Evolutionary conservation across 1,140 invertebrate species (phyloP).

Genomic region (Trialeurodes vaporariorum): DNA sequence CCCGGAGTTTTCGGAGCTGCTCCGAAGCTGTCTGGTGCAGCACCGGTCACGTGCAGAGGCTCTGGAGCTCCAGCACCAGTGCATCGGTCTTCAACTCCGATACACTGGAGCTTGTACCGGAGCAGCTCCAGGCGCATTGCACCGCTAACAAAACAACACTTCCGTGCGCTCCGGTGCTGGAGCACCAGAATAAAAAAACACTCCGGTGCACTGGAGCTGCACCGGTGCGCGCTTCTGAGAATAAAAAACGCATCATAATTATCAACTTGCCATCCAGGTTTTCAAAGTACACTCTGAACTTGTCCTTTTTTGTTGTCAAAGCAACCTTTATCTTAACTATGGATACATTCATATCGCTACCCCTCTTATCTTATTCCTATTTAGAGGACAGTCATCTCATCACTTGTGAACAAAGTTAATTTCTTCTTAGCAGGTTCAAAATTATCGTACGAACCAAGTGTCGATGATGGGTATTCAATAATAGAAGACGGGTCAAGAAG

Average conservation of each 20-base stretch:
- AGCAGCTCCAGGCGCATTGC: too few relatives aligned
- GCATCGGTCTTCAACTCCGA: too few relatives aligned
- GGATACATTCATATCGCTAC: not conserved
- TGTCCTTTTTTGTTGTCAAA: not conserved
- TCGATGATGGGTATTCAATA: conserved; percentile 52
- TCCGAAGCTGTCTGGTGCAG: too few relatives aligned
- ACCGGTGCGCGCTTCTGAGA: conserved; percentile 2
- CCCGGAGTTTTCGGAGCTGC: too few relatives aligned
- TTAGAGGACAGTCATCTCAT: conserved; percentile 1
- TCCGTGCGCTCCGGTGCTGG: too few relatives aligned
- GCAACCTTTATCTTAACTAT: too few relatives aligned
- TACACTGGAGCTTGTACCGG: too few relatives aligned
- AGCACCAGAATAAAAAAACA: too few relatives aligned
- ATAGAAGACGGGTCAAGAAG: conserved; percentile 51
- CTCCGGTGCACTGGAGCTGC: too few relatives aligned
- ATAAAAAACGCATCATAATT: not conserved
- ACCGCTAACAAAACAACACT: too few relatives aligned
- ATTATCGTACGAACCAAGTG: conserved; percentile 52
- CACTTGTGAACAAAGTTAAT: not conserved
- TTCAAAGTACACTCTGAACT: not conserved
- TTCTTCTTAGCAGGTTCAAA: conserved; percentile 42
- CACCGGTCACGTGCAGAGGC: too few relatives aligned
- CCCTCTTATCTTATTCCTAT: not conserved
- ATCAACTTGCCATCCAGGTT: not conserved
- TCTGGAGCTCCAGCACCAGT: too few relatives aligned